phyloP scores from a whole-genome alignment of 2,888 invertebrate species.

The Rhamphomyia laevipes region DNA sequence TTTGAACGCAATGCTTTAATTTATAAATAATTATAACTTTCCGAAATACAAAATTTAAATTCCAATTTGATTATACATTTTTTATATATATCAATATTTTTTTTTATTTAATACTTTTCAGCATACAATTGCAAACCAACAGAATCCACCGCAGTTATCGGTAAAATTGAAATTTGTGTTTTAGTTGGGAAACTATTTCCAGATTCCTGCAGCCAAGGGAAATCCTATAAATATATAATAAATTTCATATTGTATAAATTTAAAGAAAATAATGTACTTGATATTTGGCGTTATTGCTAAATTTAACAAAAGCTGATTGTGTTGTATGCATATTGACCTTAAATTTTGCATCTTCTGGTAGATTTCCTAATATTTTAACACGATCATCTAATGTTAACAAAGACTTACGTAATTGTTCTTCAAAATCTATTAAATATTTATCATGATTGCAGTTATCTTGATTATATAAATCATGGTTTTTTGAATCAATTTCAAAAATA shows the following conservation, averaged over 20 bases:
- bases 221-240: conserved; percentile 20
- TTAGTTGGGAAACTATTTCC: conserved; percentile 4
- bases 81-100: no score
- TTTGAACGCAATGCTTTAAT: no score
- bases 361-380: conserved; percentile 23
- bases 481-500: conserved; percentile 13
- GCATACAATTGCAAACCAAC: conserved; percentile 25
- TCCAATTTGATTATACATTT: no score
- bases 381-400: conserved; percentile 27
- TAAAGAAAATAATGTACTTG: conserved; percentile 19
- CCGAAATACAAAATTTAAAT: no score
- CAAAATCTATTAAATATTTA: conserved; percentile 28
- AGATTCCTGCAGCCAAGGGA: conserved; percentile 29
- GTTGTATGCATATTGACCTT: conserved; percentile 29
- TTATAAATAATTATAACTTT: no score
- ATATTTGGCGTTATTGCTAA: conserved; percentile 24
- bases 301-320: conserved; percentile 24
- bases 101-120: conserved; percentile 19
- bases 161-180: conserved; percentile 21
- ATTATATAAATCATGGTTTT: not conserved
- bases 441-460: conserved; percentile 17
- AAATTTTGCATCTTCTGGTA: conserved; percentile 24
- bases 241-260: not conserved
- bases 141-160: conserved; percentile 21
- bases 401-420: conserved; percentile 27